phyloP scores from a whole-genome alignment of 2,113 vertebrate genomes.

The Shinisaurus crocodilurus region DNA sequence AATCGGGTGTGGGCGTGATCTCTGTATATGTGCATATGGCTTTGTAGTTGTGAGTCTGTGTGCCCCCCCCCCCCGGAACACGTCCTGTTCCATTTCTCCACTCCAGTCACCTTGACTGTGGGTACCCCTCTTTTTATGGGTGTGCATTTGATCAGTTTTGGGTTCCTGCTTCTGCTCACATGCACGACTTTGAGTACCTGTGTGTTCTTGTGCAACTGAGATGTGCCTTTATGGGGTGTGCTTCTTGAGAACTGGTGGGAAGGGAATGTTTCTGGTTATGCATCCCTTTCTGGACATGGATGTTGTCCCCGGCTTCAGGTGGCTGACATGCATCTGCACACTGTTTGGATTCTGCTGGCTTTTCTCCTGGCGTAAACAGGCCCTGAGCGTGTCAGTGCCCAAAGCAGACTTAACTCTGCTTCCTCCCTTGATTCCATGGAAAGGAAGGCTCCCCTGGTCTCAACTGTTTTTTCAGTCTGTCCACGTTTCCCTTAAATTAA shows the following conservation, averaged over 20 bases:
- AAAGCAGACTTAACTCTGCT: no score
- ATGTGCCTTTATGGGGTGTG: no score
- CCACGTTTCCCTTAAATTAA: slow-evolving; percentile 26
- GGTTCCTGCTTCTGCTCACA: no score
- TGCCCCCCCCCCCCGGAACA: no score
- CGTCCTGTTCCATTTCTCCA: neutral
- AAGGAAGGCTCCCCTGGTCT: neutral
- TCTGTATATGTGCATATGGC: neutral
- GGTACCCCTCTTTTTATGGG: neutral
- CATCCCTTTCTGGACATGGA: no score
- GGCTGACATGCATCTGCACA: no score
- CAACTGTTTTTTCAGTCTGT: slow-evolving; percentile 10
- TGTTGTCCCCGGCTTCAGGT: neutral
- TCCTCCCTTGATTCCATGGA: neutral
- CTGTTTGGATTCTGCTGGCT: no score
- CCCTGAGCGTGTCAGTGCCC: neutral
- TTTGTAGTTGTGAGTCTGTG: neutral
- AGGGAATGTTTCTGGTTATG: neutral
- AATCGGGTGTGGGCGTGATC: neutral
- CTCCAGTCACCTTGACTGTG: no score
- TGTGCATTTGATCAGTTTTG: neutral
- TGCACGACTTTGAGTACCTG: neutral
- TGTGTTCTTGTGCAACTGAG: neutral
- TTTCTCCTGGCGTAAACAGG: neutral
- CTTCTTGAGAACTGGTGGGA: neutral